Base-by-base conservation (phyloP, 2,113 vertebrate genomes). In the Hippocampus comes region DNA sequence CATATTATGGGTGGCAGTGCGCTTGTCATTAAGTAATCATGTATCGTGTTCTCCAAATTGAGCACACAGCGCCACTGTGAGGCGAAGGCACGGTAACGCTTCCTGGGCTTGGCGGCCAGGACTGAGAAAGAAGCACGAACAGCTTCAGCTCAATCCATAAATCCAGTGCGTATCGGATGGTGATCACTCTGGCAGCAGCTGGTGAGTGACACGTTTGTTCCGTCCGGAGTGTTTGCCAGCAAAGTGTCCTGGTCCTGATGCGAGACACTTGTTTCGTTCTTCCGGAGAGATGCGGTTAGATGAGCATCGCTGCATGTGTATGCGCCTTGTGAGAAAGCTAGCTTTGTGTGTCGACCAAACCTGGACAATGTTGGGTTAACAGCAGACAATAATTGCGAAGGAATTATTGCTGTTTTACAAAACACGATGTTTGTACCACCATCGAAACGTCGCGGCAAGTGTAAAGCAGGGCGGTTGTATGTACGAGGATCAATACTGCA, bases 81-180 rank as follows among this genome's bases (percentile, higher is more conserved):
- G 91, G 80, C 82, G 57, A 84, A 86, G 81, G 75, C 77, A 2
- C 68, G 0, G 60, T 7, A 60, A 3, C 48, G 80, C n/a, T 3
- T 21, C 67, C 73, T 27, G 88, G 91, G 90, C 76, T 85, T 87
- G 90, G 91, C 87, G 89, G 91, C 87, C 63, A 60, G 71, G n/a
- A 25, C 48, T 53, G 75, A 61, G 82, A 75, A 72, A 81, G 69
- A 61, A 59, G 70, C 63, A 72, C 30, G 70, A 65, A 27, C 75
- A 46, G 67, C 71, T 71, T 25, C 78, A 51, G 49, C 12, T 41
- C 73, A 55, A 63, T 59, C 57, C 76, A 48, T 49, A 74, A 81
- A 83, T 63, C 78, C 55, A 71, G 72, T 20, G 30, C 72, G 30
- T 48, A 73, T 80, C 84, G 78, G 86, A 87, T 87, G 84, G 80